Conservation (phyloP, 2,797 vertebrate species). For the Gephyroberyx darwinii region DNA sequence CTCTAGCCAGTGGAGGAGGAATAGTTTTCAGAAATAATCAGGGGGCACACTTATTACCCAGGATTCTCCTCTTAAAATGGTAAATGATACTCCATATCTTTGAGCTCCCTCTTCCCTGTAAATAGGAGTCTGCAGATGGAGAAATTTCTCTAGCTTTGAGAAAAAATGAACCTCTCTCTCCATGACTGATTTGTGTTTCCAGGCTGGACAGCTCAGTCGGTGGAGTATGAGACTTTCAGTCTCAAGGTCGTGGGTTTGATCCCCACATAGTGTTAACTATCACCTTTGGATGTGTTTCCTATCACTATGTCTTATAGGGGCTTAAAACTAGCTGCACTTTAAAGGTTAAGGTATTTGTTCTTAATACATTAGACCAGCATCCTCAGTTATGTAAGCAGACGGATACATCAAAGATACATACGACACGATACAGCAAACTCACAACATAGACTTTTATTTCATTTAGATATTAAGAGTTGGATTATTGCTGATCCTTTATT, state of each 20-base stretch:
- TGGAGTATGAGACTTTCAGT: no score
- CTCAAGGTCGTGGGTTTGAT: no score
- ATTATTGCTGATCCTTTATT: neutral
- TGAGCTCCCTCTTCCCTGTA: constrained; percentile 24
- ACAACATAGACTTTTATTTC: neutral
- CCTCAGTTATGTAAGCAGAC: constrained; percentile 1
- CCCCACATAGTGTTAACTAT: no score
- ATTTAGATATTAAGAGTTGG: no score
- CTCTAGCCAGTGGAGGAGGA: constrained; percentile 76
- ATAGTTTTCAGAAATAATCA: constrained; percentile 83
- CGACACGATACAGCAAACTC: neutral
- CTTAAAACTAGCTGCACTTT: constrained; percentile 15
- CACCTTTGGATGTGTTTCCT: neutral
- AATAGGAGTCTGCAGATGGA: constrained; percentile 37
- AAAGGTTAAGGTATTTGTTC: constrained; percentile 46
- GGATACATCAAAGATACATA: no score
- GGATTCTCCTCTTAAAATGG: constrained; percentile 74
- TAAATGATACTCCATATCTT: constrained; percentile 65
- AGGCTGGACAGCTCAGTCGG: no score
- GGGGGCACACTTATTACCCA: constrained; percentile 77
- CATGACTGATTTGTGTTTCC: constrained; percentile 24
- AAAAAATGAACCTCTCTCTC: constrained; percentile 30
- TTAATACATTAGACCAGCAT: constrained; percentile 25
- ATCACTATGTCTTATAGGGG: constrained; percentile 22
- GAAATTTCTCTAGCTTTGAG: constrained; percentile 21